Evolutionary conservation across 2,113 vertebrate species (phyloP).

Genomic region (Trematomus loennbergii): DNA sequence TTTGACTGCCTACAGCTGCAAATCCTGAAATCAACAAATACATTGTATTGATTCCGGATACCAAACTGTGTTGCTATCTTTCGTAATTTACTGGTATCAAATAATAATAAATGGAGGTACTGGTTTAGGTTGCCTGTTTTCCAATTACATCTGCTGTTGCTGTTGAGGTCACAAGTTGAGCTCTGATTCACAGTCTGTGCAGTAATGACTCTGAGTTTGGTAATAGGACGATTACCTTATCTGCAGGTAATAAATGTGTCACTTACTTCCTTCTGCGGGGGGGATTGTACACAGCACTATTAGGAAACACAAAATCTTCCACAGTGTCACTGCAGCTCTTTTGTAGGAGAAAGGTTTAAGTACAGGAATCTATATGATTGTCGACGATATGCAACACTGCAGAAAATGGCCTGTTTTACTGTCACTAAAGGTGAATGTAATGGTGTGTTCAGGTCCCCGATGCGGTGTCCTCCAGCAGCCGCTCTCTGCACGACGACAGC

Average conservation of each 20-base stretch:
- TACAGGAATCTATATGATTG: background rate
- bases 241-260: background rate
- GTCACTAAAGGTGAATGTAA: conserved; percentile 2
- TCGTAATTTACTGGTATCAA: background rate
- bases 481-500: conserved; percentile 39
- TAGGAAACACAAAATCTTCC: background rate
- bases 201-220: conserved; percentile 9
- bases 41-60: conserved; percentile 35
- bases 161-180: conserved; percentile 19
- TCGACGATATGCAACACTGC: background rate
- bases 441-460: conserved; percentile 69
- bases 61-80: background rate
- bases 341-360: conserved; percentile 2
- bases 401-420: background rate
- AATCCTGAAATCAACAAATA: conserved; percentile 14
- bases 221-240: conserved; percentile 16
- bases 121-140: background rate
- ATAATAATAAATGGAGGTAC: conserved; percentile 7
- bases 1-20: no score
- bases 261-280: background rate
- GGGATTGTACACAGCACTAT: no score
- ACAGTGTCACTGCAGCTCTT: background rate
- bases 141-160: conserved; percentile 18
- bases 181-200: conserved; percentile 8
- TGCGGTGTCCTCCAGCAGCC: conserved; percentile 53